Evolutionary conservation across 2,113 vertebrate species (phyloP), one percentile per base, ranked within the genome.

Genomic region (Zosterops japonicus): DNA sequence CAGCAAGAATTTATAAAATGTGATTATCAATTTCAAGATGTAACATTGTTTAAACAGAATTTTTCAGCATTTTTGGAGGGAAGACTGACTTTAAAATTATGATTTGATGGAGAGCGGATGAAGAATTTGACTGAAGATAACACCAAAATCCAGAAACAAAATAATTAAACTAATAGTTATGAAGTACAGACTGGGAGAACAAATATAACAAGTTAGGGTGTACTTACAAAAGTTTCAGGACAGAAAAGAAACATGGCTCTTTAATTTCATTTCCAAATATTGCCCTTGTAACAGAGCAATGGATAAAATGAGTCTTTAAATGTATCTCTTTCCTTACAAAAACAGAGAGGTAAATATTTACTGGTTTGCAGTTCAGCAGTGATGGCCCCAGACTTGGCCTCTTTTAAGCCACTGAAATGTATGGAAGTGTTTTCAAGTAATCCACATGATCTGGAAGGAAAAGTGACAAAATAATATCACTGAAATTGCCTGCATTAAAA

Each of bases 1-100:
- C 68, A 86, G 41, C 44, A 89, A 82, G 87, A 78, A 96, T 49
- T 84, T 83, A 70, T 96, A 80, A 96, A 92, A 91, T 91, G 76
- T 69, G 44, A 87, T 85, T 75, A 95, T 65, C 89, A 76, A 95
- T 84, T 83, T 96, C 72, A 92, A 81, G 79, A 71, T 61, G 82
- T 63, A 74, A 77, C 33, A 93, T 11, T 67, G 76, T 53, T 75
- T 75, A 97, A 87, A 93, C 72, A 2, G 60, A 92, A 83, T 83
- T 94, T 71, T 93, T 80, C 46, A 85, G 69, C 17, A 2, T 84
- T 96, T 74, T 92, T 72, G 25, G 42, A 28, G 56, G 27, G 44
- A 93, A 95, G 59, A 52, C 16, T 77, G 79, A 56, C 75, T 87
- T 63, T 59, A 83, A 96, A 92, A 75, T 72, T 52, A 57, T 74